phyloP scores from a whole-genome alignment of 2,113 vertebrate species.

The Okapia johnstoni region DNA sequence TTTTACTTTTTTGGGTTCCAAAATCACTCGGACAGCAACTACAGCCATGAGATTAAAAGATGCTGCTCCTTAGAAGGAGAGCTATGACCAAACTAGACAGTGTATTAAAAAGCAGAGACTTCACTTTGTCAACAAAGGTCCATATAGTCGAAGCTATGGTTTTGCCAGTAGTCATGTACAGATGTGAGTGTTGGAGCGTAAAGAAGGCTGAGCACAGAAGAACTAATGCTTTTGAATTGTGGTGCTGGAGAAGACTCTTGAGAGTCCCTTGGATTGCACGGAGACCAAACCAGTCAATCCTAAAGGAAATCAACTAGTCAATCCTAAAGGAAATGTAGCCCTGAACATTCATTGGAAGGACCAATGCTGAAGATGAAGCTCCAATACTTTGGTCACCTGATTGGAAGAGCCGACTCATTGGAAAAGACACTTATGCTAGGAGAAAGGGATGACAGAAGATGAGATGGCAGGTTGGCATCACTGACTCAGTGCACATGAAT shows the following conservation, averaged over 20 bases:
- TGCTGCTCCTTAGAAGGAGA: not conserved
- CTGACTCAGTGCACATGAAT: not conserved
- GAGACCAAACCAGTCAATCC: not conserved
- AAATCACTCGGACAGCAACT: not conserved
- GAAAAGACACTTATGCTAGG: not conserved
- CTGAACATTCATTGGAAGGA: not conserved
- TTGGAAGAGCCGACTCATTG: accelerated
- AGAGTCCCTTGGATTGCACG: not conserved
- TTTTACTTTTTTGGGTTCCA: not conserved
- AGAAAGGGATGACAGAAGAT: not conserved
- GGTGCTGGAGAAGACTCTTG: not conserved
- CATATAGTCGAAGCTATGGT: not conserved
- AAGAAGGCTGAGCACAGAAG: not conserved
- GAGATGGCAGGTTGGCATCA: not conserved
- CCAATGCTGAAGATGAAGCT: not conserved
- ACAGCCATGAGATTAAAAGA: not conserved
- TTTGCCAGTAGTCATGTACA: not conserved
- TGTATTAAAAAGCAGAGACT: not conserved
- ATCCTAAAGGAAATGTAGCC: not conserved
- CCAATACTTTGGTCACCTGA: not conserved
- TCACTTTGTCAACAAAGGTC: not conserved
- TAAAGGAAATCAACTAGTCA: not conserved
- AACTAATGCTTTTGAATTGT: not conserved
- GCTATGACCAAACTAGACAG: not conserved
- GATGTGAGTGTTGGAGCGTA: not conserved